phyloP scores from a whole-genome alignment of 2,113 vertebrate genomes.

The Lanius ludovicianus region DNA sequence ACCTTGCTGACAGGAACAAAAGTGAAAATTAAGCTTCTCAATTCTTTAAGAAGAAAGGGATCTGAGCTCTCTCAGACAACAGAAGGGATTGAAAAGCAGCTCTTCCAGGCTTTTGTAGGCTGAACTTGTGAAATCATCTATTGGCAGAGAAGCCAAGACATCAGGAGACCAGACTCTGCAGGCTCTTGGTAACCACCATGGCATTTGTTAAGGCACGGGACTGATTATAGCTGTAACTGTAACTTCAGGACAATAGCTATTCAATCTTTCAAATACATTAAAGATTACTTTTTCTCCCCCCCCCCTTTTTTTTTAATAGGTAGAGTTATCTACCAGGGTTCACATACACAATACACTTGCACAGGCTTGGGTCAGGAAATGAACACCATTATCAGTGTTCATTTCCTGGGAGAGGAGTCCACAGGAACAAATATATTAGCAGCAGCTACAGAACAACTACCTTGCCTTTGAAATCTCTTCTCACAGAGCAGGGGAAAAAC shows the following conservation, averaged over 20 bases:
- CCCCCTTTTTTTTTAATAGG: background rate
- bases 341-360: background rate
- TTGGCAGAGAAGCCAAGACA: constrained; percentile 55
- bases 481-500: background rate
- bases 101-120: constrained; percentile 43
- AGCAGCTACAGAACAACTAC: background rate
- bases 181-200: background rate
- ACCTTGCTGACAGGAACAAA: constrained; percentile 37
- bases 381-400: background rate
- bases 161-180: constrained; percentile 55
- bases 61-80: constrained; percentile 16
- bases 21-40: constrained; percentile 29
- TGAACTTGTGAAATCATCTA: constrained; percentile 56
- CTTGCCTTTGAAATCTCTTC: background rate
- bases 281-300: background rate
- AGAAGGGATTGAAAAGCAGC: constrained; percentile 40
- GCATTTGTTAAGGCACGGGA: constrained; percentile 31
- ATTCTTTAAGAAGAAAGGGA: constrained; percentile 29
- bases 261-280: constrained; percentile 8
- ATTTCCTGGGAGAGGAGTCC: background rate
- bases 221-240: background rate
- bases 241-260: constrained; percentile 48
- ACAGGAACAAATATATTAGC: background rate
- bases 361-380: background rate
- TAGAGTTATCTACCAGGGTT: background rate